These are phyloP conservation scores for Umimayanthus kanabou DNA, from an alignment of 92 coral and sea anemone genomes.

Conservation along the genomic window DNA sequence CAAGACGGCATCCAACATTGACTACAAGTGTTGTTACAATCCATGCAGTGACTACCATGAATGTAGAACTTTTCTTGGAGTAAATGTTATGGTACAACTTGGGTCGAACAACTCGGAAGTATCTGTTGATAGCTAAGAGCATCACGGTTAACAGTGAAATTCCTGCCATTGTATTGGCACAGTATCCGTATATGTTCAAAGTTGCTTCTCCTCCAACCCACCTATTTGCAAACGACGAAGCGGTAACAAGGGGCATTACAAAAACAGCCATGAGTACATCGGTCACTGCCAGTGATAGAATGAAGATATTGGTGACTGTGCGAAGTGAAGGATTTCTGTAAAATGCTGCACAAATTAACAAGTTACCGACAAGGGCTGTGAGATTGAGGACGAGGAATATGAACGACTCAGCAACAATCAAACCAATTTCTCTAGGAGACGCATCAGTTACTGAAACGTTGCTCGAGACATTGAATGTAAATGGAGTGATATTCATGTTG, in stretches of 20 bases:
- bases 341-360: neutral
- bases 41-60: neutral
- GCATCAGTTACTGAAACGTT: neutral
- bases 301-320: neutral
- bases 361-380: neutral
- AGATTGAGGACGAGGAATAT: neutral
- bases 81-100: too few species aligned
- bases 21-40: neutral
- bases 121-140: too few species aligned
- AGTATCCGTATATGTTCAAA: neutral
- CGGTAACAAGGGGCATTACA: neutral
- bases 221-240: neutral
- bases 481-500: neutral
- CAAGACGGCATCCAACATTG: neutral
- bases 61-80: too few species aligned
- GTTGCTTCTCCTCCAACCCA: neutral
- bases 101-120: too few species aligned
- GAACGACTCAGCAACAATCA: neutral
- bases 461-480: neutral
- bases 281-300: neutral
- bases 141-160: neutral
- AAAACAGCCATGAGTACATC: neutral
- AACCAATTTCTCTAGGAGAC: neutral
- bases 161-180: neutral
- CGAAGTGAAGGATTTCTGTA: too few species aligned